Evolutionary conservation across 2,888 invertebrate species (phyloP), one percentile per base, ranked within the genome.

Genomic region (Hofmannophila pseudospretella): DNA sequence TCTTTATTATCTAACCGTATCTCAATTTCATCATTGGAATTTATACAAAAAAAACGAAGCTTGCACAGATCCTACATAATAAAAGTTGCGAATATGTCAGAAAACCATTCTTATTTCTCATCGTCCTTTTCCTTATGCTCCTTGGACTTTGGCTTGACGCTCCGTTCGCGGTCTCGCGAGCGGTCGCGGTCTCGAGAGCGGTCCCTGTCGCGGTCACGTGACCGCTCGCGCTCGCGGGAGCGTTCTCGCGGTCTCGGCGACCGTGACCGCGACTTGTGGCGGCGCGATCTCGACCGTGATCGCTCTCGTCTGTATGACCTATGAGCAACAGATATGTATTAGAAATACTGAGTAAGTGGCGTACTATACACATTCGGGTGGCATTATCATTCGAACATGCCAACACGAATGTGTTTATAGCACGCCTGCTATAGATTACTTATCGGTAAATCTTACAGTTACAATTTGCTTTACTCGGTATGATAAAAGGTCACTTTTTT

Each of bases 241-340:
- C 54, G 48, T 2, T 43, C 42, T n/a, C 53, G 22, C 22, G 3
- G 16, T 23, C 23, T 7, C n/a, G 23, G 23, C 16, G 23, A 23
- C 20, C 92, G 88, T 3, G 92, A 92, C 31, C 92, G 84, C 1
- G 93, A 92, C 64, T 92, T 92, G 69, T 93, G 93, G 39, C 93
- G 86, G 2, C 89, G 88, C 1, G 91, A 90, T 36, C 91, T 7
- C 23, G 23, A 23, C 23, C 91, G 86, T 8, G 47, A 45, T 0
- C 54, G 48, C 1, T 44, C 43, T 9, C 54, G 32, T 13, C 32
- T 23, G 59, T 92, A 90, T 3, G 92, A 92, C 45, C 92, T 89
- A 57, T 0, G 38, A 43, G 31, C 12, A 31, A 36, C 7, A 27
- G n/a, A 34, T 10, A 23, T n/a, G n/a, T n/a, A n/a, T 8, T 12